phyloP scores from a whole-genome alignment of 2,113 vertebrate species.

The Pelodiscus sinensis region DNA sequence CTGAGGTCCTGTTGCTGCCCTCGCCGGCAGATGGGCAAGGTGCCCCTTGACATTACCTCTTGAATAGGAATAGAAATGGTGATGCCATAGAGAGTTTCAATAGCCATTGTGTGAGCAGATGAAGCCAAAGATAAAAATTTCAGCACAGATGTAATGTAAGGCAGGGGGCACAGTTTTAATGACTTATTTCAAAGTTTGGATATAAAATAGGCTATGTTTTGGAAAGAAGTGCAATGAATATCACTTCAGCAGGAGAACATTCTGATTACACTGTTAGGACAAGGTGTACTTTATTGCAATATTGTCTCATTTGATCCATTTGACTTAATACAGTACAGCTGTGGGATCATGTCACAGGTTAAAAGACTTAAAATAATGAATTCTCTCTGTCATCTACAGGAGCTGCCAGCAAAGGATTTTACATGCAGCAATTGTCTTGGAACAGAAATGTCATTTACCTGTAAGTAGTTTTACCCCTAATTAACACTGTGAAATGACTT shows the following conservation, averaged over 20 bases:
- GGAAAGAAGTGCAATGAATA: neutral
- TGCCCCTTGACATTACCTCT: no score
- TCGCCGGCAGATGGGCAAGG: no score
- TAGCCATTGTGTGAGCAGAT: no score
- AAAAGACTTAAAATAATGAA: neutral
- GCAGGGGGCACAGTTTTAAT: no score
- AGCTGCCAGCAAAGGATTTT: constrained; percentile 6
- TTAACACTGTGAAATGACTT: constrained; percentile 29
- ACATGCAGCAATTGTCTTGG: neutral
- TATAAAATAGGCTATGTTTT: neutral
- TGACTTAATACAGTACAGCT: neutral
- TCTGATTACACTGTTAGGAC: constrained; percentile 24
- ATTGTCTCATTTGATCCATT: neutral
- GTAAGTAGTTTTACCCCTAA: neutral
- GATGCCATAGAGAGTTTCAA: no score
- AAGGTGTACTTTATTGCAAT: neutral
- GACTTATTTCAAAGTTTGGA: no score
- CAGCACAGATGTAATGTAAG: no score
- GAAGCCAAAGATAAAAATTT: no score
- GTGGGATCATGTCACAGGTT: neutral
- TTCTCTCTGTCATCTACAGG: constrained; percentile 1
- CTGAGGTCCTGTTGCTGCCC: no score
- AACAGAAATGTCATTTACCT: neutral
- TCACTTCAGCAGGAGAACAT: neutral
- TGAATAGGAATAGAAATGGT: no score